Percentiles rank a stretch among this genome's conserved stretches.
Evolutionary conservation across 2,797 vertebrate species (phyloP).

Genomic region (Micromesistius poutassou): DNA sequence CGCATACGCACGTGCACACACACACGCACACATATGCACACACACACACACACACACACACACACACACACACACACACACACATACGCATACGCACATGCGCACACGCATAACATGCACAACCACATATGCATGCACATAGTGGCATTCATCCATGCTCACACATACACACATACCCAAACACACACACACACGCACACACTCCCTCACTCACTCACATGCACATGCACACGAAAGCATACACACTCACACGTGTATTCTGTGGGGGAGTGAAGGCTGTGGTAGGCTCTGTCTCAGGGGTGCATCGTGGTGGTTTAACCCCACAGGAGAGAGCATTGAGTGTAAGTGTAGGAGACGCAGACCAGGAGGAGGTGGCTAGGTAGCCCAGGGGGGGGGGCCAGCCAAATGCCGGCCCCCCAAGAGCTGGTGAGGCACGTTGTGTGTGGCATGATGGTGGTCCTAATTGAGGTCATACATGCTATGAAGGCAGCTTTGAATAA

Average conservation of each 20-base stretch:
- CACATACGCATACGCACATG: conserved; percentile 42
- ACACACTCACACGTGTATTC: neutral
- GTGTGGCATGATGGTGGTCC: neutral
- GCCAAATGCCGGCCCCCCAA: neutral
- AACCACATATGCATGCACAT: neutral
- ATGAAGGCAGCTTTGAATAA: neutral
- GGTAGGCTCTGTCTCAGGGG: neutral
- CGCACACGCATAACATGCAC: conserved; percentile 18
- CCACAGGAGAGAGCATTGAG: neutral
- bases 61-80: neutral
- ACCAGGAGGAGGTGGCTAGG: neutral
- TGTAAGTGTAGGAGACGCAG: neutral
- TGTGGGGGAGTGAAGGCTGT: neutral
- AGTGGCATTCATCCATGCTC: too few species aligned
- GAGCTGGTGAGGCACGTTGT: neutral
- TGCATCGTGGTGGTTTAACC: neutral
- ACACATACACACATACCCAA: neutral
- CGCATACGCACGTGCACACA: too few species aligned
- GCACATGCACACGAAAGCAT: neutral
- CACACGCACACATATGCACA: neutral
- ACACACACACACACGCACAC: neutral
- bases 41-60: neutral
- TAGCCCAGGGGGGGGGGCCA: too few species aligned
- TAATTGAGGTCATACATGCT: neutral
- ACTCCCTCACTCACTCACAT: too few species aligned